Percentiles rank a stretch among this genome's conserved stretches.
These are phyloP conservation scores for Tridacna crocea DNA, from an alignment of 2,888 invertebrate species.

Conservation along the genomic window DNA sequence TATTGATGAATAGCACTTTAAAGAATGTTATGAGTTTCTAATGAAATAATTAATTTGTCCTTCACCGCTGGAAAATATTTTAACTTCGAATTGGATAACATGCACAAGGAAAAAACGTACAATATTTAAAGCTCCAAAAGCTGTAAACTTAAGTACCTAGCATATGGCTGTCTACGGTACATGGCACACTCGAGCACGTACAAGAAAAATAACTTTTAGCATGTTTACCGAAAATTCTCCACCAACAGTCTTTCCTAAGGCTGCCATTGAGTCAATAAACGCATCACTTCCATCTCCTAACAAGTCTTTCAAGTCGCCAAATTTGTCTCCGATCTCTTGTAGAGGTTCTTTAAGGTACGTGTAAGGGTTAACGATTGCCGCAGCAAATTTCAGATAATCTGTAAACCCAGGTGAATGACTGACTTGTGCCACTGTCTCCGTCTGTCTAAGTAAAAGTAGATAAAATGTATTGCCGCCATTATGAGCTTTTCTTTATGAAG, in stretches of 20 bases:
- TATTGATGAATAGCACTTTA: too few species aligned
- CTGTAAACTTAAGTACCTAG: too few species aligned
- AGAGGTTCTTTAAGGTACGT: constrained; percentile 46
- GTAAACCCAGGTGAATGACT: constrained; percentile 40
- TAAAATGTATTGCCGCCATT: too few species aligned
- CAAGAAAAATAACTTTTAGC: background rate
- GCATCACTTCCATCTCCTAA: constrained; percentile 51
- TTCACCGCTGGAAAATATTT: too few species aligned
- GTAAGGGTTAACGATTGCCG: constrained; percentile 30
- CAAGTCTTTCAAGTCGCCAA: constrained; percentile 53
- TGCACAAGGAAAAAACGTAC: too few species aligned
- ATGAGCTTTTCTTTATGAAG: too few species aligned
- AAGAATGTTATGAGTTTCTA: too few species aligned
- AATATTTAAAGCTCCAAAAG: too few species aligned
- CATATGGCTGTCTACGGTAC: too few species aligned
- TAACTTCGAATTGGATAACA: too few species aligned
- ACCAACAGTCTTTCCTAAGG: constrained; percentile 43
- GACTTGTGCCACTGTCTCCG: constrained; percentile 17
- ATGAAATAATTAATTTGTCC: too few species aligned
- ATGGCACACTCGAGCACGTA: too few species aligned
- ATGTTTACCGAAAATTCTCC: constrained; percentile 44
- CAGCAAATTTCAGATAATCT: constrained; percentile 49
- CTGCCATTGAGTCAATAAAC: constrained; percentile 54
- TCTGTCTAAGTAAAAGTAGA: background rate
- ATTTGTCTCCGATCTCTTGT: constrained; percentile 48